Evolutionary conservation across 2,113 vertebrate species (phyloP), one percentile per base, ranked within the genome.

Genomic region (Eptesicus fuscus): DNA sequence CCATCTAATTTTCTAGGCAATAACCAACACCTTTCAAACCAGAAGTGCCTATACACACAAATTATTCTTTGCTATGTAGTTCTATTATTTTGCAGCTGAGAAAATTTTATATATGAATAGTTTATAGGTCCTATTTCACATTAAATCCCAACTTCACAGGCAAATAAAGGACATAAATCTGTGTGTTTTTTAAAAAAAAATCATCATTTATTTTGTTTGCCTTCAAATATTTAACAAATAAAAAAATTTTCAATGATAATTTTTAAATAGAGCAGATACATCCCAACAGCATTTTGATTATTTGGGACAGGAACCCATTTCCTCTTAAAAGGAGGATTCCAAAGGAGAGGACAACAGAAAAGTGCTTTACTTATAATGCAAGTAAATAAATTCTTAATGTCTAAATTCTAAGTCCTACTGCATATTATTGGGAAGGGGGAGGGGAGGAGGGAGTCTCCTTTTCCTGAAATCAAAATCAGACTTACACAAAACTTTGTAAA

Each of bases 191-290:
- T n/a, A n/a, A 16, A 65, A 65, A 40, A 73, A 44, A 69, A 73
- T 76, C 8, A 70, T 59, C 7, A 61, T 47, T 95, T 74, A 69
- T 51, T 67, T 83, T 69, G 49, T 87, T 92, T 96, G 83, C 70
- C 74, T 90, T 93, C 83, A 93, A 92, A 56, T 90, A 73, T 3
- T 35, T 95, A 91, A 59, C 4, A 91, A 91, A 59, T 3, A 91
- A 76, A 93, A 88, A 85, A 9, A 22, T 79, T 25, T 95, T 65
- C 22, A 88, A 73, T 25, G 37, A 25, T 37, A 74, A 77, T 77
- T 88, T 95, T 77, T 69, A 88, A 76, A 87, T 9, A 90, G 5
- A 63, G 37, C 9, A 84, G 40, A 53, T 13, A 78, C 1, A 69
- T 30, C 13, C 9, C 9, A 79, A 56, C 1, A 25, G 23, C 23